A percentile compares a stretch with the other conserved stretches of the same genome.
Conservation (phyloP, 2,113 vertebrate species). For the Lampris incognitus region DNA sequence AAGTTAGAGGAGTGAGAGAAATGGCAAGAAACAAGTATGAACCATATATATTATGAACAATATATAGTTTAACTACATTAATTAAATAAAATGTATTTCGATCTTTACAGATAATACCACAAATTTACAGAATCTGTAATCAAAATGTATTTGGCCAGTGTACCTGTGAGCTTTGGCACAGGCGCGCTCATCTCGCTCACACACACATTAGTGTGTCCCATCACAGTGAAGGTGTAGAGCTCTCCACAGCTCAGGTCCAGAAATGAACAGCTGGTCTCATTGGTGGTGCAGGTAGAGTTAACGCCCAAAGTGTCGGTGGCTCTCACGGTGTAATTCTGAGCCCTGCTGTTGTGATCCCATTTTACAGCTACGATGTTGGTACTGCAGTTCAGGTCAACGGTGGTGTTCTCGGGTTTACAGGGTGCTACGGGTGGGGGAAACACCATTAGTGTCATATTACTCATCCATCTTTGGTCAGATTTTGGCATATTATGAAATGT, state of each 20-base stretch:
- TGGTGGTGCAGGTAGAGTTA: conserved; percentile 59
- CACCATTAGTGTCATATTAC: neutral
- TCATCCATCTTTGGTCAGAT: too few relatives aligned
- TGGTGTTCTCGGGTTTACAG: conserved; percentile 63
- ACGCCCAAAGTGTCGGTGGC: conserved; percentile 53
- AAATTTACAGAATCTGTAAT: neutral
- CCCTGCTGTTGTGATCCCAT: conserved; percentile 48
- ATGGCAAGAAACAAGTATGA: neutral
- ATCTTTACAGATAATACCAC: too few relatives aligned
- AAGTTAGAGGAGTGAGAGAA: neutral
- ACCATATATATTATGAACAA: neutral
- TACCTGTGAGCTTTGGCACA: conserved; percentile 59
- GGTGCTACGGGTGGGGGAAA: conserved; percentile 53
- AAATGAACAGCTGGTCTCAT: conserved; percentile 62
- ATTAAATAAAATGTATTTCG: too few relatives aligned
- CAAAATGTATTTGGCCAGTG: neutral
- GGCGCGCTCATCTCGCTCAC: conserved; percentile 61
- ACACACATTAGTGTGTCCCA: conserved; percentile 68
- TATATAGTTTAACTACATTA: too few relatives aligned
- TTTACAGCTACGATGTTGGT: conserved; percentile 54
- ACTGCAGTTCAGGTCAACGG: conserved; percentile 64
- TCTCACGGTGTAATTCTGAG: conserved; percentile 65
- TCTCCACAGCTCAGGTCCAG: conserved; percentile 72
- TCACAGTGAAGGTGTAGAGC: conserved; percentile 71
- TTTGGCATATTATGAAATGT: too few relatives aligned